These are phyloP conservation scores for Teinopalpus imperialis DNA, from an alignment of 2,888 invertebrate genomes.

Conservation along the genomic window DNA sequence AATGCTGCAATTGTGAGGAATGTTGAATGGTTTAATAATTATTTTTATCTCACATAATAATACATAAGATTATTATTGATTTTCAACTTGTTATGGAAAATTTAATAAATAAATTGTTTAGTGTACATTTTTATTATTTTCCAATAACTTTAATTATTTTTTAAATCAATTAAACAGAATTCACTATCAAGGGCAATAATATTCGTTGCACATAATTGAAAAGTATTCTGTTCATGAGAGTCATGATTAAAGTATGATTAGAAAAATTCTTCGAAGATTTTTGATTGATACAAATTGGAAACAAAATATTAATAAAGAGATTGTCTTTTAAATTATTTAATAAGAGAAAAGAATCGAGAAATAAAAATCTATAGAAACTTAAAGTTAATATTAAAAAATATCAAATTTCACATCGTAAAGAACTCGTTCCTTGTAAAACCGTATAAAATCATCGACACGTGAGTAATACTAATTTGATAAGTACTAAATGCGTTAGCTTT, in stretches of 20 bases:
- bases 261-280: no score
- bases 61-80: no score
- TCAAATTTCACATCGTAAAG: constrained; percentile 5
- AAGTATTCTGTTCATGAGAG: constrained; percentile 8
- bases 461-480: constrained; percentile 59
- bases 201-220: constrained; percentile 6
- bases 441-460: constrained; percentile 69
- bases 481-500: constrained; percentile 45
- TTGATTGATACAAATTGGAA: not conserved
- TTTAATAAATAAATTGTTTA: no score
- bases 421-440: constrained; percentile 51
- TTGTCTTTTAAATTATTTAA: not conserved
- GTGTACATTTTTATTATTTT: no score
- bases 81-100: no score
- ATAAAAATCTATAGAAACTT: not conserved
- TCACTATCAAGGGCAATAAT: not conserved
- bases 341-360: no score
- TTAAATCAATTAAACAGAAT: no score
- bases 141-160: no score
- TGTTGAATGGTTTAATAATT: constrained; percentile 13
- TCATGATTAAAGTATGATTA: no score
- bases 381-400: not conserved
- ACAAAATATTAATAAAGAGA: not conserved
- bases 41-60: not conserved
- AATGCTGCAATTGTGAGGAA: constrained; percentile 38